A percentile compares a stretch with the other conserved stretches of the same genome.
These are phyloP conservation scores for Conger conger DNA, from an alignment of 2,113 vertebrate species.

Conservation along the genomic window DNA sequence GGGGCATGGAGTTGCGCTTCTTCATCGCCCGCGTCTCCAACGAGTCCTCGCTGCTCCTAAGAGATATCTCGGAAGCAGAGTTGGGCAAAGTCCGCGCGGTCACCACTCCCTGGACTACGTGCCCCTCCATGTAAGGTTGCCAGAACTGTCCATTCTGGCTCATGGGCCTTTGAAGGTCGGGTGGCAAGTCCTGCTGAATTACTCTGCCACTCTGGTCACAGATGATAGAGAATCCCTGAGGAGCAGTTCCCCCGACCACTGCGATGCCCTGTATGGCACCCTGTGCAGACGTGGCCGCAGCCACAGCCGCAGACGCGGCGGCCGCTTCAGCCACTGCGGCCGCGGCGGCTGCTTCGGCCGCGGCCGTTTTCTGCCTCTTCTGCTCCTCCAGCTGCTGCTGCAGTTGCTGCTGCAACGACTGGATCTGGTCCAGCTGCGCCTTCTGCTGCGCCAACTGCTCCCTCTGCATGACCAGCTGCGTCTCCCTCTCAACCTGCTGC, in stretches of 20 bases:
- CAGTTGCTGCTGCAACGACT: slow-evolving; percentile 94
- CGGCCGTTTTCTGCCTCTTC: slow-evolving; percentile 83
- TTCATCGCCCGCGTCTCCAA: slow-evolving; percentile 81
- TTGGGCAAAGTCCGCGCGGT: slow-evolving; percentile 79
- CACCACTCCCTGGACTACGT: slow-evolving; percentile 28
- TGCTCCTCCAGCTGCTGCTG: slow-evolving; percentile 96
- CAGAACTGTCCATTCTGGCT: slow-evolving; percentile 74
- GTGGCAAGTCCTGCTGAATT: slow-evolving; percentile 58
- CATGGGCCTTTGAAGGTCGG: slow-evolving; percentile 62
- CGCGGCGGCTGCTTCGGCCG: slow-evolving; percentile 60
- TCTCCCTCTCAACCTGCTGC: slow-evolving; percentile 92
- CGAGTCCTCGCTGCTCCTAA: slow-evolving; percentile 79
- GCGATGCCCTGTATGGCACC: slow-evolving; percentile 67
- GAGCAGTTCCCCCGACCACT: slow-evolving; percentile 10
- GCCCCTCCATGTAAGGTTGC: slow-evolving; percentile 56
- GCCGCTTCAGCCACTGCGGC: slow-evolving; percentile 61
- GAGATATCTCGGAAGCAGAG: slow-evolving; percentile 89
- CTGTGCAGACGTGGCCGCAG: slow-evolving; percentile 77
- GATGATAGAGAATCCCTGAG: slow-evolving; percentile 49
- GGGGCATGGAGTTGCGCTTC: slow-evolving; percentile 93
- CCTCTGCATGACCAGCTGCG: slow-evolving; percentile 87
- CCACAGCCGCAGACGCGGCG: slow-evolving; percentile 59
- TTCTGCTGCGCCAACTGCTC: slow-evolving; percentile 97
- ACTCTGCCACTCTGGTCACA: slow-evolving; percentile 63
- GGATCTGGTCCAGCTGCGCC: slow-evolving; percentile 94